Evolutionary conservation across 2,888 invertebrate genomes (phyloP).

Genomic region (Diarsia mendica): DNA sequence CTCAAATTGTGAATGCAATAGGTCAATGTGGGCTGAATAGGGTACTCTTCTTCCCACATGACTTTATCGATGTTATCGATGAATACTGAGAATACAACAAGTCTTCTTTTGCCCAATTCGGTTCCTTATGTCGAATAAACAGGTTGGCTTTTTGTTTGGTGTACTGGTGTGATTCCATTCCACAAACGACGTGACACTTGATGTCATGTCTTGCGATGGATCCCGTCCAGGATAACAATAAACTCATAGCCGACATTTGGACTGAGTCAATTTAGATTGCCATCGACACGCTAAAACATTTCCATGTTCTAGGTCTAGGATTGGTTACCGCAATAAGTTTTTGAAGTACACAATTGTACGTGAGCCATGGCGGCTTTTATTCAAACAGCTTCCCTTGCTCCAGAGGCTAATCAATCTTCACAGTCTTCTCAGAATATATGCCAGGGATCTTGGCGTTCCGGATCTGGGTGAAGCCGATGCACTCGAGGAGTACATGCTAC

Average conservation of each 20-base stretch:
- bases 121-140: no score
- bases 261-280: not conserved
- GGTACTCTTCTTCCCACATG: constrained; percentile 7
- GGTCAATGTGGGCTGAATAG: constrained; percentile 10
- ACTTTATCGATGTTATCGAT: not conserved
- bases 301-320: no score
- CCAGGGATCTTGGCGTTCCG: no score
- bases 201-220: not conserved
- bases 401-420: no score
- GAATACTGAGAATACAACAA: not conserved
- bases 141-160: not conserved
- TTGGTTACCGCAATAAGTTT: no score
- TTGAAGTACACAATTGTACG: no score
- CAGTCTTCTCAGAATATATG: no score
- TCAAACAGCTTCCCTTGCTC: no score
- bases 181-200: not conserved
- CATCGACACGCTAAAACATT: not conserved
- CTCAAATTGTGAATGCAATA: constrained; percentile 27
- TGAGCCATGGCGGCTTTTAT: no score
- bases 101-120: not conserved
- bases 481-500: no score
- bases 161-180: not conserved
- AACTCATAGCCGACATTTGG: not conserved
- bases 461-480: no score
- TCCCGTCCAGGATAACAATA: not conserved